phyloP scores from a whole-genome alignment of 1,140 invertebrate species.

The Coptotermes formosanus region DNA sequence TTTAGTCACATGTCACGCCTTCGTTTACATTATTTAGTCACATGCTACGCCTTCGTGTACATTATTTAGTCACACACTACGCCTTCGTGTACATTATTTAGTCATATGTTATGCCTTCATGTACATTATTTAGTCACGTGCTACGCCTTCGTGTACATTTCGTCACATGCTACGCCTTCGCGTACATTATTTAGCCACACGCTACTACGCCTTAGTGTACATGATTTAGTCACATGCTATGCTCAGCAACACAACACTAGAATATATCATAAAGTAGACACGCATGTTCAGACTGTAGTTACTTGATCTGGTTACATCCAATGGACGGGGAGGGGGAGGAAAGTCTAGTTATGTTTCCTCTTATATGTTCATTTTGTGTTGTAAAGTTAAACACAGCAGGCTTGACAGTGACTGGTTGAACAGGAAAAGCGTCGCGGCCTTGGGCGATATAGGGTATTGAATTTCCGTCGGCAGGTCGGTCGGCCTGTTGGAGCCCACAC shows the following conservation, averaged over 20 bases:
- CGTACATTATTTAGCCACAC: not conserved
- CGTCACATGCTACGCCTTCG: not conserved
- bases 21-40: not conserved
- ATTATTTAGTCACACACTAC: too few species aligned
- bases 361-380: not conserved
- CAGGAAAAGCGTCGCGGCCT: not conserved
- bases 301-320: not conserved
- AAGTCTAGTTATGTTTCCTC: not conserved
- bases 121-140: not conserved
- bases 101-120: not conserved
- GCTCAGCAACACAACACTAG: not conserved
- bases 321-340: not conserved
- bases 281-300: not conserved
- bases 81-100: not conserved
- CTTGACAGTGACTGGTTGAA: not conserved
- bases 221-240: not conserved
- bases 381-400: not conserved
- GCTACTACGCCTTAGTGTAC: not conserved
- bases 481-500: not conserved
- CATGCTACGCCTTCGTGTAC: too few species aligned
- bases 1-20: not conserved
- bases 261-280: not conserved
- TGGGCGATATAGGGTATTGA: not conserved
- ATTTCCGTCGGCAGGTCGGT: not conserved
- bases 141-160: not conserved